Percentiles rank a stretch among this genome's conserved stretches.
Evolutionary conservation across 2,888 invertebrate species (phyloP).

Genomic region (Acronicta aceris): DNA sequence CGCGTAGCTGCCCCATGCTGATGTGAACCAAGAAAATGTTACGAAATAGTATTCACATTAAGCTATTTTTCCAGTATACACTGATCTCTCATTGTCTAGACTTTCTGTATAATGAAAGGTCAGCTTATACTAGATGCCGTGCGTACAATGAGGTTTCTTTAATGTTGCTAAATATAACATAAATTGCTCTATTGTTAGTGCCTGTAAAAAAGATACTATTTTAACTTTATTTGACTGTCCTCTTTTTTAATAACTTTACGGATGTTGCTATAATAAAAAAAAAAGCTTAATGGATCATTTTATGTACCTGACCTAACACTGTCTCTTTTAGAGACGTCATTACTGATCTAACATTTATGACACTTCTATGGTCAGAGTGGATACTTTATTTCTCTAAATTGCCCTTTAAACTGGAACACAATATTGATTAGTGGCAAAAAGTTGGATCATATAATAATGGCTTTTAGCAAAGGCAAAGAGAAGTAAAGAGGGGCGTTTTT

Average conservation of each 20-base stretch:
- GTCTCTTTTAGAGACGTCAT: background rate
- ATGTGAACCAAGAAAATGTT: constrained; percentile 33
- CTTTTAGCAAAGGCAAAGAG: no score
- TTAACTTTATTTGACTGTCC: background rate
- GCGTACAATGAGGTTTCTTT: constrained; percentile 22
- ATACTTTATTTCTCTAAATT: background rate
- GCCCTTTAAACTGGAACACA: no score
- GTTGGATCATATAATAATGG: no score
- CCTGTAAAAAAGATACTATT: background rate
- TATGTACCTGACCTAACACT: background rate
- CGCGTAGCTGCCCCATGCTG: constrained; percentile 31
- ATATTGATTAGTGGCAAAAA: no score
- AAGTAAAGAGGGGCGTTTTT: no score
- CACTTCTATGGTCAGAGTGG: background rate
- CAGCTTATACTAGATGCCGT: no score
- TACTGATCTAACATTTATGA: background rate
- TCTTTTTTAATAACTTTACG: no score
- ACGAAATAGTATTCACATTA: constrained; percentile 32
- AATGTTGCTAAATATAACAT: constrained; percentile 18
- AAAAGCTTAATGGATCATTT: background rate
- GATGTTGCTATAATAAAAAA: no score
- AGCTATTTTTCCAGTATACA: no score
- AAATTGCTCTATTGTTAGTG: constrained; percentile 36
- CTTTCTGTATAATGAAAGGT: no score
- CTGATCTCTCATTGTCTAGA: no score